These are phyloP conservation scores for Andrena marginata DNA, from an alignment of 2,888 invertebrate species.

Conservation along the genomic window DNA sequence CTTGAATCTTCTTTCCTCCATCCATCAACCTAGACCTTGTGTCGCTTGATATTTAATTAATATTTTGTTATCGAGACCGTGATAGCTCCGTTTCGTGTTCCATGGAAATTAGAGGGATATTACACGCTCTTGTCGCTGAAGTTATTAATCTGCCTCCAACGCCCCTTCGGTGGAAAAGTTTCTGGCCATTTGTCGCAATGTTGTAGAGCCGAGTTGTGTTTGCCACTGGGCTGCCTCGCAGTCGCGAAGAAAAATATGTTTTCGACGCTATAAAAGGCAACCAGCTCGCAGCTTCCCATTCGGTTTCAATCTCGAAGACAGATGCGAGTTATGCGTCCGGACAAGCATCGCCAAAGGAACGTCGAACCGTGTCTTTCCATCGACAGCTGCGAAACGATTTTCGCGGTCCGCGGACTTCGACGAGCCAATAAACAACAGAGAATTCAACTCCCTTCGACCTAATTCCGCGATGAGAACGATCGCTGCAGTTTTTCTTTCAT, in stretches of 20 bases:
- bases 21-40: no score
- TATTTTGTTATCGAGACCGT: background rate
- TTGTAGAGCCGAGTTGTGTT: constrained; percentile 32
- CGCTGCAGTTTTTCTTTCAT: background rate
- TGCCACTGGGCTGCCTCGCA: constrained; percentile 19
- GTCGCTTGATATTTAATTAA: no score
- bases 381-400: background rate
- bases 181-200: constrained; percentile 8
- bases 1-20: no score
- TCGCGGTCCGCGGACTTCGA: background rate
- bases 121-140: background rate
- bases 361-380: constrained; percentile 8
- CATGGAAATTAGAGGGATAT: background rate
- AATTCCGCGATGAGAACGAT: constrained; percentile 19
- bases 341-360: constrained; percentile 15
- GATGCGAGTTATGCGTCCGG: constrained; percentile 36
- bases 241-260: constrained; percentile 66
- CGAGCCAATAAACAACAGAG: constrained; percentile 9
- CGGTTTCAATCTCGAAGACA: constrained; percentile 37
- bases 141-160: background rate
- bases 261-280: constrained; percentile 61
- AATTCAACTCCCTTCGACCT: constrained; percentile 41
- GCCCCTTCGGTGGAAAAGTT: background rate
- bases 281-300: constrained; percentile 32
- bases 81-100: background rate